Evolutionary conservation across 2,797 vertebrate species (phyloP).

Genomic region (Leptodactylus fallax): DNA sequence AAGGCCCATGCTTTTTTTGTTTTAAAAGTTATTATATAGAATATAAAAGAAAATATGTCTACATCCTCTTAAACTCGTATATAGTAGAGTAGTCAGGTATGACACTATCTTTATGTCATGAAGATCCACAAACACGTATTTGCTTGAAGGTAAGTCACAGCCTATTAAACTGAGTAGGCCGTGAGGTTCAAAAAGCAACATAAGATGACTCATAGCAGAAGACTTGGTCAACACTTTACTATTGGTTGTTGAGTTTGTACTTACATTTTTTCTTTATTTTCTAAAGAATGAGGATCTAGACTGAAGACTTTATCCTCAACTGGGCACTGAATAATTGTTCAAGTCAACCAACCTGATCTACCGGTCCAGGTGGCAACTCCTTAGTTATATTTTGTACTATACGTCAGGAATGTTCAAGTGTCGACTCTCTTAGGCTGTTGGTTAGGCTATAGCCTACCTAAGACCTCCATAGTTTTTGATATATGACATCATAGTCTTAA

Average conservation of each 20-base stretch:
- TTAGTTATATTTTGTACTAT: not conserved
- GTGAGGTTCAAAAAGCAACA: not conserved
- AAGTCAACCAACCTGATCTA: not conserved
- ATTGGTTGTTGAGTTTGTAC: not conserved
- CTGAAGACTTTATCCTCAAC: not conserved
- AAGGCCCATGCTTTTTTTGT: not conserved
- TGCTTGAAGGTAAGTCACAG: not conserved
- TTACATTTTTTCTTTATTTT: not conserved
- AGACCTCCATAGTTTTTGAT: not conserved
- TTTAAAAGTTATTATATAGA: slow-evolving; percentile 7
- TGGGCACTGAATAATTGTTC: too few relatives aligned
- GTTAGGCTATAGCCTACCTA: not conserved
- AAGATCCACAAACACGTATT: not conserved
- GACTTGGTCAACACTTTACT: slow-evolving; percentile 1
- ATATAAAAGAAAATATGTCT: not conserved
- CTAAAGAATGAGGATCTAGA: not conserved
- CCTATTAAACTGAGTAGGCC: slow-evolving; percentile 7
- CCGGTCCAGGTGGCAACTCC: not conserved
- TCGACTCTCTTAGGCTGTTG: not conserved
- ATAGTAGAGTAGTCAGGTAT: not conserved
- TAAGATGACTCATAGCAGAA: not conserved
- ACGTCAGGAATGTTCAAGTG: not conserved
- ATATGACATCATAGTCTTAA: not conserved
- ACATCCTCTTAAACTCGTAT: not conserved
- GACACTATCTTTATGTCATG: not conserved